These are phyloP conservation scores for Strigamia transsilvanica DNA, from an alignment of 2,888 invertebrate species.

Conservation along the genomic window DNA sequence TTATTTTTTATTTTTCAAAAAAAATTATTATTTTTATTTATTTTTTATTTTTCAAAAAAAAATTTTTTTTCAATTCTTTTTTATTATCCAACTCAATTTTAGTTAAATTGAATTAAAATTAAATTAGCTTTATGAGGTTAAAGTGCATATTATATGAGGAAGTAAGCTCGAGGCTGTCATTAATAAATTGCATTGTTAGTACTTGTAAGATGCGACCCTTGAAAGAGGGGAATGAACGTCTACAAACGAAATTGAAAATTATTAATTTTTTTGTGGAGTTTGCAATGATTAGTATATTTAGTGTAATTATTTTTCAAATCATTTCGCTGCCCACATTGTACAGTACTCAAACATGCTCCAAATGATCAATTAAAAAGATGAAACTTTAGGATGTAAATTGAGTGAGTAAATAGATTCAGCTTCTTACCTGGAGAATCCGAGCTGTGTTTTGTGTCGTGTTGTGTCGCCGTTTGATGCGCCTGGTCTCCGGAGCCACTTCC, in stretches of 20 bases:
- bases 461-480: conserved; percentile 4
- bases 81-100: neutral
- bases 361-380: no score
- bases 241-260: neutral
- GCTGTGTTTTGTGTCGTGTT: neutral
- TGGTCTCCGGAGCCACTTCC: conserved; percentile 1
- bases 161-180: neutral
- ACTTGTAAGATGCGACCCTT: no score
- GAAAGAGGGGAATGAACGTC: neutral
- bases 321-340: neutral
- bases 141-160: conserved; percentile 12
- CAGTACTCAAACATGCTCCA: neutral
- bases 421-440: neutral
- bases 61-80: neutral
- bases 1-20: no score
- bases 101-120: neutral
- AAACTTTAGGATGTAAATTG: neutral
- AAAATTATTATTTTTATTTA: no score
- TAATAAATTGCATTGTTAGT: conserved; percentile 2
- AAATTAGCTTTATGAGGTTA: conserved; percentile 12
- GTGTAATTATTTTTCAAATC: neutral
- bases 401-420: neutral
- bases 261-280: neutral
- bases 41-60: no score
- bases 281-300: neutral